A percentile compares a stretch with the other conserved stretches of the same genome.
Conservation (phyloP, 2,797 vertebrate genomes). For the Sphenopsis melanotis region DNA sequence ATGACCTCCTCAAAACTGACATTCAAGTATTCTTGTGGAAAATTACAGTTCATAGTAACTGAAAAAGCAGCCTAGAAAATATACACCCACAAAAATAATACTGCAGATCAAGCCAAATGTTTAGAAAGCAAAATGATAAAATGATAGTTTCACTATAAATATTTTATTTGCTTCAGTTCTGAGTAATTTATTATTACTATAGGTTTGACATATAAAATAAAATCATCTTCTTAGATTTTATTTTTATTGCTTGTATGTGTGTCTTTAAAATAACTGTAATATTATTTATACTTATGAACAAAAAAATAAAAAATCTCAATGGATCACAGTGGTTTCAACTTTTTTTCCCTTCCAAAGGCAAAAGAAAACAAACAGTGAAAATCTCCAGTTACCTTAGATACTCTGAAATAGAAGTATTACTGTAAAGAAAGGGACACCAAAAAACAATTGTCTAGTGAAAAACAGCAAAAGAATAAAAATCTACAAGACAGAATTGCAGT, state of each 20-base stretch:
- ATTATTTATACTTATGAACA: neutral
- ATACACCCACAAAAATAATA: neutral
- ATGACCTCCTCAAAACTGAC: constrained; percentile 51
- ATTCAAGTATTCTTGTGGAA: constrained; percentile 50
- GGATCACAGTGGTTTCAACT: neutral
- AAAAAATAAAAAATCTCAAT: neutral
- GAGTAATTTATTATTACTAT: neutral
- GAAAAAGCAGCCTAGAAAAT: neutral
- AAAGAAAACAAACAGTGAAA: neutral
- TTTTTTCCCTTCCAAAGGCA: neutral
- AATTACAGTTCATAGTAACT: neutral
- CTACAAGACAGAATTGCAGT: neutral
- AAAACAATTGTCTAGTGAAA: neutral
- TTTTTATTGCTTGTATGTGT: neutral
- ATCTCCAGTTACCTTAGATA: neutral
- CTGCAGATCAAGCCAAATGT: neutral
- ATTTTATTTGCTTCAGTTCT: neutral
- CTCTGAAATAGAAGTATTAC: neutral
- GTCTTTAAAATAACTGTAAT: neutral
- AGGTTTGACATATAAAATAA: neutral
- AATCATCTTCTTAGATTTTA: neutral
- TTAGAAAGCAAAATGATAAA: neutral
- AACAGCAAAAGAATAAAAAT: neutral
- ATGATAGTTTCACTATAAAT: neutral
- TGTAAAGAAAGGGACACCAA: neutral